Conservation (phyloP, 2,113 vertebrate genomes). For the Camelus dromedarius region DNA sequence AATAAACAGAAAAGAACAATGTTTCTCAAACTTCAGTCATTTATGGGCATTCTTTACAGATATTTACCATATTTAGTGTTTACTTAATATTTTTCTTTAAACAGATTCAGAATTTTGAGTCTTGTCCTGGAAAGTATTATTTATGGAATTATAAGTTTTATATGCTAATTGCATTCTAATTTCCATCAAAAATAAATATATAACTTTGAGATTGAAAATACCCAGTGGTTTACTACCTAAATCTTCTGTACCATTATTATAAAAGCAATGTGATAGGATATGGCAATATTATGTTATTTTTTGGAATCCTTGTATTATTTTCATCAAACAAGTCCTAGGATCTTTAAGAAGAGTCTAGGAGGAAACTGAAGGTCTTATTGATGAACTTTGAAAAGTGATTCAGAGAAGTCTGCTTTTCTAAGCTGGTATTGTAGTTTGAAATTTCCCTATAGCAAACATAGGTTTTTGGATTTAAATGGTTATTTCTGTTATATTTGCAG, state of each 20-base stretch:
- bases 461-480: neutral
- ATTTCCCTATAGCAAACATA: neutral
- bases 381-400: conserved; percentile 18
- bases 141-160: conserved; percentile 43
- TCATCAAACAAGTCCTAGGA: neutral
- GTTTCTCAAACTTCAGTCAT: conserved; percentile 34
- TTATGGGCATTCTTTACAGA: conserved; percentile 33
- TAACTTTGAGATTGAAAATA: conserved; percentile 55
- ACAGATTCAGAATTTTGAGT: conserved; percentile 9
- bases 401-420: conserved; percentile 19
- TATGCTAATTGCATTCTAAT: conserved; percentile 56
- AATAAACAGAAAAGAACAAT: conserved; percentile 37
- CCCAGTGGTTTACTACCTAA: neutral
- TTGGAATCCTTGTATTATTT: neutral
- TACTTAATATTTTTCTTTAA: conserved; percentile 62
- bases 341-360: neutral
- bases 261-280: neutral
- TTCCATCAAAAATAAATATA: conserved; percentile 39
- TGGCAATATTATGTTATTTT: neutral
- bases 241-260: conserved; percentile 9
- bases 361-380: neutral
- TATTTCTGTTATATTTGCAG: neutral
- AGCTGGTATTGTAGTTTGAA: neutral
- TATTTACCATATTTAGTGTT: conserved; percentile 40
- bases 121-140: conserved; percentile 44